Base-by-base conservation (phyloP, 2,113 vertebrate genomes). In the Trichechus manatus region DNA sequence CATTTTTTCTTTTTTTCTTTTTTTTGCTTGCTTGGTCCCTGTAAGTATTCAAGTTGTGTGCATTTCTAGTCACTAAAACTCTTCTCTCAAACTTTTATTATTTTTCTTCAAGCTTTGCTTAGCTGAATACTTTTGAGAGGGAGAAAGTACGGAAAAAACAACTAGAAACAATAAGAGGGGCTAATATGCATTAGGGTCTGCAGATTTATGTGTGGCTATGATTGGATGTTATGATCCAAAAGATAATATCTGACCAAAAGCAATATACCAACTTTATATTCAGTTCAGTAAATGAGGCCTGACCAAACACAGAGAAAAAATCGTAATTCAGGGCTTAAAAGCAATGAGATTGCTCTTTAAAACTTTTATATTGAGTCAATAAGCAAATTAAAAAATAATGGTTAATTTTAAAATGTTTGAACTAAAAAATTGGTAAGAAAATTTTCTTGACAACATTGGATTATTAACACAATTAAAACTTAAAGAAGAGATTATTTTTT, bases 381-480 rank as follows among this genome's bases (percentile, higher is more conserved):
- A 84, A 47, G 64, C 44, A 87, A 92, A 95, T 92, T 79, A 70
- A 92, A 64, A 94, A 87, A 92, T 80, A 92, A 84, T 59, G 31
- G 66, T 84, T 64, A 61, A 92, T 96, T 89, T 89, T 17, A 63
- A 83, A 93, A 82, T 81, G 14, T 64, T 91, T 91, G 64, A 84
- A 84, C 39, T 47, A 36, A 68, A 93, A 82, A 42, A 50, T 64
- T 81, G 82, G 31, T 88, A 79, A 47, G 77, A 63, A 86, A 95
- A 63, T 9, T 23, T 19, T 84, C 90, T 70, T 63, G 81, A 81
- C 6, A 78, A 33, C 9, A 87, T 25, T 79, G 59, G 36, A 85
- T 79, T 79, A 83, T 87, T 90, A 75, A 84, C 44, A 89, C 11
- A 83, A 88, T 78, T 86, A 72, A 74, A 66, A 50, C n/a, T 33